Evolutionary conservation across 2,113 vertebrate species (phyloP).

Genomic region (Chloroceryle aenea): DNA sequence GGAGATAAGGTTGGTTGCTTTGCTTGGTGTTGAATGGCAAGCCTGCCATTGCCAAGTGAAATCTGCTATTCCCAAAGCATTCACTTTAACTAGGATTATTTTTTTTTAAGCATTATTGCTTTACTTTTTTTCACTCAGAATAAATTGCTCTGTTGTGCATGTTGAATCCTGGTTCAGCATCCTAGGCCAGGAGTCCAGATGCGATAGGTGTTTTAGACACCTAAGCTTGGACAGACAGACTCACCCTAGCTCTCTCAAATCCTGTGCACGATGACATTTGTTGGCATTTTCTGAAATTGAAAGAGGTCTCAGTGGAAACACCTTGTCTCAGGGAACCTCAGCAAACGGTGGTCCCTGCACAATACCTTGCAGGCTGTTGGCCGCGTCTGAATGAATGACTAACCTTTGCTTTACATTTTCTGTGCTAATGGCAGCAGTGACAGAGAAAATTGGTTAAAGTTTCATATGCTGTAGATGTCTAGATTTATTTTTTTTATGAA

Average conservation of each 20-base stretch:
- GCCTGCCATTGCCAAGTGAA: neutral
- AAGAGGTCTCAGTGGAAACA: neutral
- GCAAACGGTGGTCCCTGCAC: neutral
- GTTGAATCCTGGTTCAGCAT: neutral
- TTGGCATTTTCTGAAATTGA: neutral
- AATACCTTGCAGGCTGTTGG: neutral
- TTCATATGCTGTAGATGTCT: conserved; percentile 13
- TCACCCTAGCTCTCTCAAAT: neutral
- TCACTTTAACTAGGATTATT: neutral
- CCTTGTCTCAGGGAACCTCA: neutral
- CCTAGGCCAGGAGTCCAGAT: neutral
- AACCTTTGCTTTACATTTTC: neutral
- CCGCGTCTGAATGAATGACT: neutral
- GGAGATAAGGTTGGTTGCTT: neutral
- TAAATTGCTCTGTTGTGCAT: neutral
- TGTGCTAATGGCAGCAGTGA: neutral
- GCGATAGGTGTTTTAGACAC: neutral
- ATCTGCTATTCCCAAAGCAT: neutral
- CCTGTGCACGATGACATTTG: neutral
- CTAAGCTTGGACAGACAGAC: neutral
- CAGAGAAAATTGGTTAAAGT: neutral
- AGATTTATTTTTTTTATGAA: neutral
- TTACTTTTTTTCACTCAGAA: neutral
- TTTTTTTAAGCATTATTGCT: neutral
- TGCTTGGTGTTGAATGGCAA: neutral